Base-by-base conservation (phyloP, 2,113 vertebrate species). In the Butastur rufipennis region DNA sequence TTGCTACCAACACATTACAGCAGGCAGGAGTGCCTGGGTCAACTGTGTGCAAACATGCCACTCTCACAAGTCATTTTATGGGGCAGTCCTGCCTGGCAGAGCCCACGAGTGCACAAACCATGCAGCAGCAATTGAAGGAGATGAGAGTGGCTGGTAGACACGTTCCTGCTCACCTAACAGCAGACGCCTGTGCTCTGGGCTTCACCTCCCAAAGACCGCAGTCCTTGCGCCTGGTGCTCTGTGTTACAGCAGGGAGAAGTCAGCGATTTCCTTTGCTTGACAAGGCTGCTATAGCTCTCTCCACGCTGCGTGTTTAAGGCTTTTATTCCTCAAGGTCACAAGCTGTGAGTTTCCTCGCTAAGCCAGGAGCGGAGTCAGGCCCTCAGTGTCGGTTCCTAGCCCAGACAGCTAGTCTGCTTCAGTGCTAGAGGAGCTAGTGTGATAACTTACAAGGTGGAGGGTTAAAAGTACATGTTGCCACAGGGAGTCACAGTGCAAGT, bases 51-150 rank as follows among this genome's bases (percentile, higher is more conserved):
- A 0, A 45, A 14, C 21, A 8, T 4, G 61, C 58, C 1, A 0
- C 62, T 50, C n/a, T 52, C 43, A 31, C 1, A 0, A 36, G 68
- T 6, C 11, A 75, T 25, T 38, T 2, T 1, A 4, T 0, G 9
- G 74, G 61, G 27, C 70, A 48, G 67, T 34, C 43, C 81, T 38
- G 81, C 71, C 52, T 23, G 31, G 59, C 66, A 20, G 1, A 0
- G 52, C 79, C 50, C 65, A 3, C 1, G 40, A 56, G 4, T 11
- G 75, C 68, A 17, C 68, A 43, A 10, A 31, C 67, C 29, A 12
- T 6, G 38, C 92, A 47, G 83, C 80, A 91, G 86, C 91, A 8
- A 9, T 11, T 22, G 42, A 19, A 42, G 68, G 81, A 10, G 58
- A 3, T 0, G 23, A 10, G 53, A 34, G 27, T 1, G 43, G 36